Percentiles rank a stretch among this genome's conserved stretches.
These are phyloP conservation scores for Centroberyx gerrardi DNA, from an alignment of 2,797 vertebrate species.

Conservation along the genomic window DNA sequence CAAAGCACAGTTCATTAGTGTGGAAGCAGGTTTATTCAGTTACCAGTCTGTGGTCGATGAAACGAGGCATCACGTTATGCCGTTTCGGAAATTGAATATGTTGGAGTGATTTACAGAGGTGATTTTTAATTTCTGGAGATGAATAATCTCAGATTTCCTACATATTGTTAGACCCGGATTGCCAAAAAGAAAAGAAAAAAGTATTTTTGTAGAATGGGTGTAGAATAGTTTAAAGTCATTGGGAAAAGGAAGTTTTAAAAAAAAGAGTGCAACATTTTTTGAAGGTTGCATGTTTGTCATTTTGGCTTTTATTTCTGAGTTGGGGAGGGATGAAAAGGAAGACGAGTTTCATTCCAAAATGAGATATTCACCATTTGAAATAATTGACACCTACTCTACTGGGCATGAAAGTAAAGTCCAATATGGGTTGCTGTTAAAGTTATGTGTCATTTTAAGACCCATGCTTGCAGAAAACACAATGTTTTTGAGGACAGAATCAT, in stretches of 20 bases:
- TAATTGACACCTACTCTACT: background rate
- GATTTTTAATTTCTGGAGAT: slow-evolving; percentile 41
- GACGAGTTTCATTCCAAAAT: slow-evolving; percentile 28
- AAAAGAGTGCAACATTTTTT: slow-evolving; percentile 39
- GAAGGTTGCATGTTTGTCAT: slow-evolving; percentile 37
- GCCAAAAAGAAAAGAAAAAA: slow-evolving; percentile 48
- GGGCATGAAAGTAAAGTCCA: background rate
- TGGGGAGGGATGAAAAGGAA: slow-evolving; percentile 10
- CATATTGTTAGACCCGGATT: slow-evolving; percentile 26
- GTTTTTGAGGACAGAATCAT: background rate
- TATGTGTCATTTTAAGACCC: slow-evolving; percentile 4
- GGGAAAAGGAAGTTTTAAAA: slow-evolving; percentile 4
- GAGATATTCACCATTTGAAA: slow-evolving; percentile 9
- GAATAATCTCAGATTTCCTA: slow-evolving; percentile 40
- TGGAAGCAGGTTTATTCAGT: slow-evolving; percentile 37
- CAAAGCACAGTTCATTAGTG: slow-evolving; percentile 49
- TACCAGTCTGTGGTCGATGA: background rate
- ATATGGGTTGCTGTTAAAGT: slow-evolving; percentile 5
- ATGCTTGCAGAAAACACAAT: background rate
- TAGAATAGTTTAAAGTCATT: slow-evolving; percentile 28
- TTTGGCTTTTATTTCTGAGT: slow-evolving; percentile 32
- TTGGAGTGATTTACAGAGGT: slow-evolving; percentile 23
- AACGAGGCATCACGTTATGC: slow-evolving; percentile 30
- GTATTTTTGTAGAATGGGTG: slow-evolving; percentile 68
- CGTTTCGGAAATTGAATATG: slow-evolving; percentile 24